Evolutionary conservation across 2,113 vertebrate species (phyloP).

Genomic region (Nanorana parkeri): DNA sequence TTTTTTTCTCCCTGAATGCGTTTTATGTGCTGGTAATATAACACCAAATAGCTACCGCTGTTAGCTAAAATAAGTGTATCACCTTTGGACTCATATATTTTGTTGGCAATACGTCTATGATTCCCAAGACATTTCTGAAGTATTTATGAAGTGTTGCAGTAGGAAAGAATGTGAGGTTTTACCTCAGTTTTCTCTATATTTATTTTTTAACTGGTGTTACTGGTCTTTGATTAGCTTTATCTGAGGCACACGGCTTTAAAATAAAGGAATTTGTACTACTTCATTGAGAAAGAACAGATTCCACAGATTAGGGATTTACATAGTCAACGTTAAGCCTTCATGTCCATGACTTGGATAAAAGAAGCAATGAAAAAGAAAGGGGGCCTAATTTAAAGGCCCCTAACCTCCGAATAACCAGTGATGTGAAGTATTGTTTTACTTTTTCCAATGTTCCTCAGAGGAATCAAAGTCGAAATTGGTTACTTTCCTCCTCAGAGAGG

Average conservation of each 20-base stretch:
- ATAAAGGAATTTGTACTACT: slow-evolving; percentile 64
- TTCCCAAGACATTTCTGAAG: slow-evolving; percentile 70
- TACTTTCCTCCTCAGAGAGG: slow-evolving; percentile 77
- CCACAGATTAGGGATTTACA: slow-evolving; percentile 74
- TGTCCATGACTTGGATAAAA: slow-evolving; percentile 77
- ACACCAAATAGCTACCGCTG: slow-evolving; percentile 43
- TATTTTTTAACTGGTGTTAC: slow-evolving; percentile 54
- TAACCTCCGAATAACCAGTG: slow-evolving; percentile 82
- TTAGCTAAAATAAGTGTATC: slow-evolving; percentile 64
- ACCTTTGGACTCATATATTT: slow-evolving; percentile 62
- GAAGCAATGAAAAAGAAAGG: slow-evolving; percentile 68
- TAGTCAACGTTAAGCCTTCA: slow-evolving; percentile 71
- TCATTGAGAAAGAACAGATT: slow-evolving; percentile 73
- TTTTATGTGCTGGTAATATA: slow-evolving; percentile 39
- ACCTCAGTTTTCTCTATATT: background rate
- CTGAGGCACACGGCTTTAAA: slow-evolving; percentile 63
- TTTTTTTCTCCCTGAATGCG: background rate
- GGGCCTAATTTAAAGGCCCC: slow-evolving; percentile 74
- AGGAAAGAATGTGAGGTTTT: slow-evolving; percentile 61
- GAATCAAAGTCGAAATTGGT: slow-evolving; percentile 75
- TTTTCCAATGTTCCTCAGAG: slow-evolving; percentile 73
- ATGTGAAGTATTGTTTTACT: slow-evolving; percentile 86
- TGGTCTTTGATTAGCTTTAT: slow-evolving; percentile 64
- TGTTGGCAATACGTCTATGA: slow-evolving; percentile 62
- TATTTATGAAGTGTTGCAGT: slow-evolving; percentile 72